A percentile compares a stretch with the other conserved stretches of the same genome.
Evolutionary conservation across 2,113 vertebrate species (phyloP).

Genomic region (Peromyscus californicus): DNA sequence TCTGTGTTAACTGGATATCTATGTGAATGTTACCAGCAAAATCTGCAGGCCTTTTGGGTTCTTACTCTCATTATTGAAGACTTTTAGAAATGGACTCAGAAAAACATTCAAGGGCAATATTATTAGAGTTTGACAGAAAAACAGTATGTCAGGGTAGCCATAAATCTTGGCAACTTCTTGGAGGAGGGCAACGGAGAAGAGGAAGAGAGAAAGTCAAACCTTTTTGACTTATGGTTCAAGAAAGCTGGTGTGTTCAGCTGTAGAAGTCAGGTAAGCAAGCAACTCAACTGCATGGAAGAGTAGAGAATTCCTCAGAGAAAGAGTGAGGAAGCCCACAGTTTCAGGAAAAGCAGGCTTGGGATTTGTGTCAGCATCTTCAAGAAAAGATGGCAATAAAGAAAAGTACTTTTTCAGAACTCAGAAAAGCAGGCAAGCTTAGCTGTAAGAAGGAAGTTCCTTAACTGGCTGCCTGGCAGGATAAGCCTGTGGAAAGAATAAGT

Average conservation of each 20-base stretch:
- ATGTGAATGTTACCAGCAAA: not conserved
- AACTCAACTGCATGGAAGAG: no score
- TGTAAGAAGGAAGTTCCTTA: not conserved
- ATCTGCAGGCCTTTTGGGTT: not conserved
- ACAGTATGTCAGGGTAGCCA: not conserved
- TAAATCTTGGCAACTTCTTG: not conserved
- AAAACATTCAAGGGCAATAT: not conserved
- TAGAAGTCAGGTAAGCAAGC: not conserved
- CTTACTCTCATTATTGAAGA: not conserved
- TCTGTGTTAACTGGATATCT: not conserved
- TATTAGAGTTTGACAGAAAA: not conserved
- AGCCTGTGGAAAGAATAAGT: not conserved
- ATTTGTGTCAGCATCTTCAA: not conserved
- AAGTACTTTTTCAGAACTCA: not conserved
- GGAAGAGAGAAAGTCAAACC: not conserved
- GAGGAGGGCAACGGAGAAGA: not conserved
- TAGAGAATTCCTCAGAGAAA: not conserved
- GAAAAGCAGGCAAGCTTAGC: not conserved
- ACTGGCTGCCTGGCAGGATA: no score
- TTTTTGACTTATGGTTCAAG: not conserved
- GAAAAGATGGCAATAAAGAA: not conserved
- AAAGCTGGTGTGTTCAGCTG: not conserved
- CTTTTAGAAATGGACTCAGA: not conserved
- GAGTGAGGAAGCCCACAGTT: not conserved
- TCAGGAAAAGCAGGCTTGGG: not conserved